Evolutionary conservation across 2,888 invertebrate genomes (phyloP).

Genomic region (Elegia similella): DNA sequence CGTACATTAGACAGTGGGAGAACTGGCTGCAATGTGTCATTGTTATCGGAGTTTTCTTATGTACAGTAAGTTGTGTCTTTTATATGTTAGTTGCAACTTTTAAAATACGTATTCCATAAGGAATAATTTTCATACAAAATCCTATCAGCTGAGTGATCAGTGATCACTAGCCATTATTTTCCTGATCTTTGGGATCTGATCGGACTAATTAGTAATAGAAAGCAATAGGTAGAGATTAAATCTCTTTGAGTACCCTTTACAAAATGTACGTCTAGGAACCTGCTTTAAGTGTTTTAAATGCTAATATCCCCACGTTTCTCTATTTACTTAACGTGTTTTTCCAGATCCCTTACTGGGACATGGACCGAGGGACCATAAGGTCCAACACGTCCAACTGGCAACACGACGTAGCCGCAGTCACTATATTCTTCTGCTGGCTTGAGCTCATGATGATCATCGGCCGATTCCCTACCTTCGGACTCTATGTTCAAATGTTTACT

Average conservation of each 20-base stretch:
- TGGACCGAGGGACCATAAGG: constrained; percentile 48
- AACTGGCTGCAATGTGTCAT: constrained; percentile 92
- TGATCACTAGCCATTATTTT: too few species aligned
- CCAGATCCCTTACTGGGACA: constrained; percentile 67
- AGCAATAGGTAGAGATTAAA: too few species aligned
- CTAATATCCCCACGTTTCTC: too few species aligned
- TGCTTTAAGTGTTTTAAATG: too few species aligned
- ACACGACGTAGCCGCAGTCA: constrained; percentile 89
- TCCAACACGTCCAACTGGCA: constrained; percentile 84
- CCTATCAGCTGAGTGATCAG: too few species aligned
- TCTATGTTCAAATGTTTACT: constrained; percentile 94
- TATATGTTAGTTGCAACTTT: too few species aligned
- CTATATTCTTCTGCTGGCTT: constrained; percentile 90
- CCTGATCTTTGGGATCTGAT: too few species aligned
- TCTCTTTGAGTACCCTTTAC: too few species aligned
- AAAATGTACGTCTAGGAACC: too few species aligned
- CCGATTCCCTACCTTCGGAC: constrained; percentile 91
- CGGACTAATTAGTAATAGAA: too few species aligned
- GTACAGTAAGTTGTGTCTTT: constrained; percentile 73
- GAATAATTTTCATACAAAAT: too few species aligned
- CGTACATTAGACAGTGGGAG: constrained; percentile 91
- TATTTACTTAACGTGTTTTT: constrained; percentile 25
- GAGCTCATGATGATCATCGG: constrained; percentile 93
- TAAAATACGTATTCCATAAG: too few species aligned
- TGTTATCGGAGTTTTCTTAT: constrained; percentile 86